Base-by-base conservation (phyloP, 2,888 invertebrate species). In the Parascotia fuliginaria region DNA sequence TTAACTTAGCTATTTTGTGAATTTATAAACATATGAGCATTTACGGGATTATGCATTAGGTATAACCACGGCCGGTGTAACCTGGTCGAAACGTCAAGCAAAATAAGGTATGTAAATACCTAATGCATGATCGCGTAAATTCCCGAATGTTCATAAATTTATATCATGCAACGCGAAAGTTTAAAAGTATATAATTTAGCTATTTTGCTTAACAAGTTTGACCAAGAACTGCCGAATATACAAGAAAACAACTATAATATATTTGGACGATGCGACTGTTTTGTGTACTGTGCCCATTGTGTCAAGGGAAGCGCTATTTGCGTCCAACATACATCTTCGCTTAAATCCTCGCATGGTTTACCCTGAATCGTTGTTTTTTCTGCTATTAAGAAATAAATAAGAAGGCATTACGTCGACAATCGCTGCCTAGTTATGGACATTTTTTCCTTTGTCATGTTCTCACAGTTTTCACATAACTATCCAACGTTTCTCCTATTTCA, bases 341-440 rank as follows among this genome's bases (percentile, higher is more conserved):
- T 42, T 63, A 72, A 73, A 69, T 55, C 65, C 70, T 29, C 50
- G 29, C 42, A 43, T 48, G 58, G 50, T 64, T 63, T 60, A 52
- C 60, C 46, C 57, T 43, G 42, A 63, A 72, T 70, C 66, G 71
- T 75, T 76, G 70, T 78, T 78, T 81, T 76, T 74, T 75, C 68
- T 65, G 71, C 77, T 77, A 79, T 82, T 80, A 79, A 75, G 75
- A 77, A 73, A 78, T 74, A 82, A 79, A 79, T 75, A 80, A 77
- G 66, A 69, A 65, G 65, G 67, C 70, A 74, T 75, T 73, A 76
- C 71, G 75, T 73, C 65, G 72, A 65, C 74, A 57, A 79, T 77
- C 70, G 75, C 60, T 75, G 50, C 53, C 65, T 65, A 46, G 49
- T 69, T 69, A 69, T 65, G 44, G 59, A 28, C 47, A 50, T 65